phyloP scores from a whole-genome alignment of 2,113 vertebrate species.

The Hippotragus niger region DNA sequence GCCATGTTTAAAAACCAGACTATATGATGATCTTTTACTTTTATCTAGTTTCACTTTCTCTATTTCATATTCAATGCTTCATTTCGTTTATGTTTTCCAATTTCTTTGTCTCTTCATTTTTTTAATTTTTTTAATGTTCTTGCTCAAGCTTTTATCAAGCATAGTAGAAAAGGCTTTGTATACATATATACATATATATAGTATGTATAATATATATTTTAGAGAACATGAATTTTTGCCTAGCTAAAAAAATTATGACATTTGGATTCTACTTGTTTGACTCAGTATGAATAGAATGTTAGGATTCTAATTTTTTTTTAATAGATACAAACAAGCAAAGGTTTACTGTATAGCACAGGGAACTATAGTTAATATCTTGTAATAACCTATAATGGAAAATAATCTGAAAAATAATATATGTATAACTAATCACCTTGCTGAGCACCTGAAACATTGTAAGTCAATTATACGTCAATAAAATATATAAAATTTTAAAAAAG shows the following conservation, averaged over 20 bases:
- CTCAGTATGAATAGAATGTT: not conserved
- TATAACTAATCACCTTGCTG: not conserved
- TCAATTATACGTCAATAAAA: not conserved
- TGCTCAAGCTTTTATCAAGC: not conserved
- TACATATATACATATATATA: not conserved
- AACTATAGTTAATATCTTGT: not conserved
- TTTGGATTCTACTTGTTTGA: not conserved
- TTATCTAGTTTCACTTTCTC: not conserved
- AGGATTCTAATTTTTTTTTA: not conserved
- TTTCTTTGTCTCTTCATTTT: not conserved
- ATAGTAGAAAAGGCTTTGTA: not conserved
- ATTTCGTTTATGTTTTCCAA: not conserved
- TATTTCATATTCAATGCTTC: not conserved
- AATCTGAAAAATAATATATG: not conserved
- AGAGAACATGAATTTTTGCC: not conserved
- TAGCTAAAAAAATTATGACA: not conserved
- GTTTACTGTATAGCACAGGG: not conserved
- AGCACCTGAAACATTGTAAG: not conserved
- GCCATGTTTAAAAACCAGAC: not conserved
- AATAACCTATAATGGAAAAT: not conserved
- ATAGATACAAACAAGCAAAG: not conserved
- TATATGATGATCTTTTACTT: not conserved
- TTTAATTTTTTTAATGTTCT: not conserved
- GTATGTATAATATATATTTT: not conserved
- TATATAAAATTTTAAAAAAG: not conserved